Evolutionary conservation across 2,888 invertebrate genomes (phyloP).

Genomic region (Clostera curtula): DNA sequence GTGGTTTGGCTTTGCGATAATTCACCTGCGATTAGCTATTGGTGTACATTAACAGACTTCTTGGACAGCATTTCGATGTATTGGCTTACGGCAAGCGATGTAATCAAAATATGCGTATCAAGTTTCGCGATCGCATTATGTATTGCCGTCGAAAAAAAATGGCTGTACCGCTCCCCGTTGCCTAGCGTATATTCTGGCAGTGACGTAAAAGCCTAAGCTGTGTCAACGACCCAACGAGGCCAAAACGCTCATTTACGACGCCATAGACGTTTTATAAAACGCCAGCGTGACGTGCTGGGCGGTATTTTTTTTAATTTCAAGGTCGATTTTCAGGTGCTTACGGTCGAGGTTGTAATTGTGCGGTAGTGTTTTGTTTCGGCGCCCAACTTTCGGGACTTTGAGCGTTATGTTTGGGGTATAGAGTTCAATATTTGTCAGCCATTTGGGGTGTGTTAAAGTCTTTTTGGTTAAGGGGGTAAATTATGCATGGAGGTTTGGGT

Average conservation of each 20-base stretch:
- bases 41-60: no score
- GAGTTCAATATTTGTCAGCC: no score
- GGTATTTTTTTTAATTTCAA: conserved; percentile 16
- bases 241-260: conserved; percentile 40
- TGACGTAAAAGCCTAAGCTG: conserved; percentile 51
- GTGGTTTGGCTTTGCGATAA: no score
- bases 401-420: no score
- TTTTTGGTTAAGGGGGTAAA: no score
- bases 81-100: background rate
- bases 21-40: no score
- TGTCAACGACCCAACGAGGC: conserved; percentile 57
- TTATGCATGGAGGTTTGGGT: no score
- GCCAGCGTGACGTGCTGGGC: conserved; percentile 15
- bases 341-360: conserved; percentile 1
- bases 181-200: conserved; percentile 22
- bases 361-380: no score
- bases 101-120: background rate
- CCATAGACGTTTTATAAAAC: conserved; percentile 30
- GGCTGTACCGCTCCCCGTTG: conserved; percentile 22
- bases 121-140: conserved; percentile 2
- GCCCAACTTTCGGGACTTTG: no score
- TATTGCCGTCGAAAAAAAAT: conserved; percentile 1
- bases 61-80: no score
- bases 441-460: no score
- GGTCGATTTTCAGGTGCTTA: conserved; percentile 4